Conservation (phyloP, 2,113 vertebrate species). For the Antigone vipio region DNA sequence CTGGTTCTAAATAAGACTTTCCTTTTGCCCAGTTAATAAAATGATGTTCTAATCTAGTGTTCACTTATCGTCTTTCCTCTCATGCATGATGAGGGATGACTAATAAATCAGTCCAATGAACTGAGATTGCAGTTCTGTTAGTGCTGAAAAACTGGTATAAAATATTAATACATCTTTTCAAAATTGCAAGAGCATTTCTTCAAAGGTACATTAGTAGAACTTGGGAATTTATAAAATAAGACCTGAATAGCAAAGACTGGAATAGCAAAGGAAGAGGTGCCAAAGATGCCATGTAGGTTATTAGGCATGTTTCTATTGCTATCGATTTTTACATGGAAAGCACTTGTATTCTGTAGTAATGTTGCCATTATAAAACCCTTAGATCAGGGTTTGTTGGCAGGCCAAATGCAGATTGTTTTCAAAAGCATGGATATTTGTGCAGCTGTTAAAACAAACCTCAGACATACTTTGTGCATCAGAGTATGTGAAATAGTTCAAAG, state of each 20-base stretch:
- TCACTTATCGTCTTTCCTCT: not conserved
- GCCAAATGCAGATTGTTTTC: slow-evolving; percentile 25
- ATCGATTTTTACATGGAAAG: slow-evolving; percentile 32
- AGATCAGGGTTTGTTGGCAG: slow-evolving; percentile 39
- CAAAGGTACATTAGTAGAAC: not conserved
- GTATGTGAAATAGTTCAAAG: not conserved
- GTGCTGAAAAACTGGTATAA: not conserved
- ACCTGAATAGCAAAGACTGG: not conserved
- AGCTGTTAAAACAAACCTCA: slow-evolving; percentile 48
- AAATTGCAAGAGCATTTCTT: not conserved
- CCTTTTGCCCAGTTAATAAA: not conserved
- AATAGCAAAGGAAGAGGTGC: slow-evolving; percentile 3
- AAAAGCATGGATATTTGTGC: slow-evolving; percentile 29
- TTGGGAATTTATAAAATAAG: not conserved
- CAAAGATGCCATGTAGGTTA: not conserved
- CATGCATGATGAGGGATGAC: not conserved
- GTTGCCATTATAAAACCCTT: slow-evolving; percentile 36
- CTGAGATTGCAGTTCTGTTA: not conserved
- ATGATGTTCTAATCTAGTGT: not conserved
- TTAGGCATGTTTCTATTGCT: slow-evolving; percentile 40
- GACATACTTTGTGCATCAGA: not conserved
- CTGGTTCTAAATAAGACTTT: not conserved
- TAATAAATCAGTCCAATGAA: not conserved
- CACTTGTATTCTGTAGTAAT: slow-evolving; percentile 21
- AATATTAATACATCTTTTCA: not conserved